phyloP scores from a whole-genome alignment of 2,113 vertebrate species.

The Eretmochelys imbricata region DNA sequence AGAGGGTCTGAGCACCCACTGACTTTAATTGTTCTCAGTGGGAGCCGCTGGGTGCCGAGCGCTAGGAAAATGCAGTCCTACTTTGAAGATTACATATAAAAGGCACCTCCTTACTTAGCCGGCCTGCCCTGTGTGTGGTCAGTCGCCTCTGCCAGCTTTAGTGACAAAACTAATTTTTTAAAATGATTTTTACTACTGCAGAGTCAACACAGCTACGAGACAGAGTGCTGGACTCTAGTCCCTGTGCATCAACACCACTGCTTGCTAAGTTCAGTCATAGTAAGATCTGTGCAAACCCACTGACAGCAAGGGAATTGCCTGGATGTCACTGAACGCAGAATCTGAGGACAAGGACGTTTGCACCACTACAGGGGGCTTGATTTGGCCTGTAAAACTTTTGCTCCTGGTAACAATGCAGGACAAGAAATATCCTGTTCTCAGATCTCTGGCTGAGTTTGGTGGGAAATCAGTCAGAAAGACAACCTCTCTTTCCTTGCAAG shows the following conservation, averaged over 20 bases:
- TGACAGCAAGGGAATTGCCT: background rate
- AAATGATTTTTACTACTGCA: background rate
- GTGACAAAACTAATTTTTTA: background rate
- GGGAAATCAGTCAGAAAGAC: background rate
- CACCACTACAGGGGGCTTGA: background rate
- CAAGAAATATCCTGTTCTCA: background rate
- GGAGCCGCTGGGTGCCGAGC: background rate
- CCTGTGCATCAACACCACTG: background rate
- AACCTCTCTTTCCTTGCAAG: background rate
- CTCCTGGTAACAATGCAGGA: background rate
- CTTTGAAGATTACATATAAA: accelerated
- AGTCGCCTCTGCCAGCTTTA: background rate
- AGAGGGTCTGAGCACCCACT: background rate
- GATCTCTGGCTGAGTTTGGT: background rate
- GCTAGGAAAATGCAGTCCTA: background rate
- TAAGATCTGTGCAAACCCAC: background rate
- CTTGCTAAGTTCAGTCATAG: background rate
- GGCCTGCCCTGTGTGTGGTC: accelerated
- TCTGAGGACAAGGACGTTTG: background rate
- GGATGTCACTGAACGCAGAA: background rate
- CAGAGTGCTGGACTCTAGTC: background rate
- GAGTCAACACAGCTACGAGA: background rate
- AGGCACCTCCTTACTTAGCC: background rate
- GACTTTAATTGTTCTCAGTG: background rate
- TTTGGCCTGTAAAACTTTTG: background rate